A percentile compares a stretch with the other conserved stretches of the same genome.
Evolutionary conservation across 2,797 vertebrate genomes (phyloP).

Genomic region (Pogonophryne albipinna): DNA sequence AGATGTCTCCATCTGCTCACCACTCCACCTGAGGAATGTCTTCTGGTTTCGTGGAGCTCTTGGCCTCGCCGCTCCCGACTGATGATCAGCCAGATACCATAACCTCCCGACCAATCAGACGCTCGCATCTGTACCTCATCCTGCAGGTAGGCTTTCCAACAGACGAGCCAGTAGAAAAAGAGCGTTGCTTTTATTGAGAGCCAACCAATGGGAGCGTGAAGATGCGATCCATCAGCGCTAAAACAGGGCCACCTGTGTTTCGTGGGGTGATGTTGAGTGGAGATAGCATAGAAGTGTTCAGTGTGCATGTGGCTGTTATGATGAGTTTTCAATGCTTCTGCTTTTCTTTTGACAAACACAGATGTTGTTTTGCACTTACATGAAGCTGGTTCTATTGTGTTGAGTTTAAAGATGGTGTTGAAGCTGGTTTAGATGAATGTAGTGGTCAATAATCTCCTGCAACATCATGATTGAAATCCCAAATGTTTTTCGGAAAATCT

Average conservation of each 20-base stretch:
- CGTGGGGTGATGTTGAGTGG: constrained; percentile 53
- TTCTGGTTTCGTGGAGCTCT: constrained; percentile 48
- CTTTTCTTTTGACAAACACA: not conserved
- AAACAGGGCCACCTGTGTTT: constrained; percentile 55
- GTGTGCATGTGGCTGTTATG: constrained; percentile 22
- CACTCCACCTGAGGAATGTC: constrained; percentile 81
- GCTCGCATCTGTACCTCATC: constrained; percentile 81
- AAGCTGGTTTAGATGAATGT: not conserved
- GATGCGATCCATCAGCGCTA: constrained; percentile 48
- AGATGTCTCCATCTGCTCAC: constrained; percentile 83
- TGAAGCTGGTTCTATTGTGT: not conserved
- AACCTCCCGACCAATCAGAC: constrained; percentile 84
- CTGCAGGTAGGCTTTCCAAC: constrained; percentile 85
- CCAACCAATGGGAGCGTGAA: constrained; percentile 78
- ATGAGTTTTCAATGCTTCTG: not conserved
- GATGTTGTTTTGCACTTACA: constrained; percentile 5
- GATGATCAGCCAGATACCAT: constrained; percentile 88
- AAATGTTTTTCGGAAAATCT: no score
- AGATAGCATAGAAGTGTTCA: constrained; percentile 29
- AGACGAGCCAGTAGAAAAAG: constrained; percentile 65
- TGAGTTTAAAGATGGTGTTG: not conserved
- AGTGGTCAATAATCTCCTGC: no score
- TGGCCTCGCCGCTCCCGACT: constrained; percentile 78
- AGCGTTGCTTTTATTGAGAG: constrained; percentile 84
- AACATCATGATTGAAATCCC: no score